Percentiles rank a stretch among this genome's conserved stretches.
Evolutionary conservation across 2,888 invertebrate genomes (phyloP).

Genomic region (Pyrochroa serraticornis): DNA sequence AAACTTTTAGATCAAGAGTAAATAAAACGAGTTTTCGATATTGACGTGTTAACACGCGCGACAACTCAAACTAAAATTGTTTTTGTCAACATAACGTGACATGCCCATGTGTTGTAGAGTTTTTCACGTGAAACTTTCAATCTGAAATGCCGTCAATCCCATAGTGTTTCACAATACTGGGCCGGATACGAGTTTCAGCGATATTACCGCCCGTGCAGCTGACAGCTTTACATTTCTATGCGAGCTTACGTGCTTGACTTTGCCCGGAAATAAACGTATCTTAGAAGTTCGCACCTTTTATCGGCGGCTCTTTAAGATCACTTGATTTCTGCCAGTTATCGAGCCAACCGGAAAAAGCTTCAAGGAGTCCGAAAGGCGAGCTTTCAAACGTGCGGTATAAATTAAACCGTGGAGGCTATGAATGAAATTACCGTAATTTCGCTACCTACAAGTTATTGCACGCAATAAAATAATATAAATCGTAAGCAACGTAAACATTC

Average conservation of each 20-base stretch:
- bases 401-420: constrained; percentile 2
- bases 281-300: constrained; percentile 41
- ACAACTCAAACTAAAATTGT: constrained; percentile 10
- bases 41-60: constrained; percentile 5
- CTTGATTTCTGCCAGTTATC: constrained; percentile 24
- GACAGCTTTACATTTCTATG: constrained; percentile 49
- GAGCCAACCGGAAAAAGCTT: neutral
- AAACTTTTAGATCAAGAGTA: constrained; percentile 9
- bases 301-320: constrained; percentile 26
- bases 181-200: constrained; percentile 44
- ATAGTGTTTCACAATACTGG: constrained; percentile 37
- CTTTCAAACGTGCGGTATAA: neutral
- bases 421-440: constrained; percentile 5
- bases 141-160: constrained; percentile 45
- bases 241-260: constrained; percentile 41
- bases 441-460: neutral
- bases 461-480: too few relatives aligned
- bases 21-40: too few relatives aligned
- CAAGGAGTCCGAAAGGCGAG: too few relatives aligned
- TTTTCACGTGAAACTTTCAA: constrained; percentile 42
- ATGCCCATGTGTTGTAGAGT: constrained; percentile 20
- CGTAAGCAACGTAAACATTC: too few relatives aligned
- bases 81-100: constrained; percentile 20
- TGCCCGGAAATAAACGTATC: constrained; percentile 40
- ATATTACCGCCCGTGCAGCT: constrained; percentile 44